A percentile compares a stretch with the other conserved stretches of the same genome.
phyloP scores from a whole-genome alignment of 2,113 vertebrate genomes.

The Myrmophylax atrothorax region DNA sequence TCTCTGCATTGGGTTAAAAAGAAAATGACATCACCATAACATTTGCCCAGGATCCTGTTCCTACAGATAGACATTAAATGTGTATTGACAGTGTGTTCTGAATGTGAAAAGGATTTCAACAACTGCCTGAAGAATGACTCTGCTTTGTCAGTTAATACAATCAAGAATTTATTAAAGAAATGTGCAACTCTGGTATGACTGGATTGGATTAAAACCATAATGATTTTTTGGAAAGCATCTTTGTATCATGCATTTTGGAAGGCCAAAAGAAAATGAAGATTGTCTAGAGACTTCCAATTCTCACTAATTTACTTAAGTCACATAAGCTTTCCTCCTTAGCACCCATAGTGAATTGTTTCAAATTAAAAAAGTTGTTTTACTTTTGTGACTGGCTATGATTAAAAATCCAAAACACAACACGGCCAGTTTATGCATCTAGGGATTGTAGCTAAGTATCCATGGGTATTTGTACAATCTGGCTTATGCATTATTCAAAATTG shows the following conservation, averaged over 20 bases:
- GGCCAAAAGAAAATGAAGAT: conserved; percentile 50
- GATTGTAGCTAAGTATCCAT: not conserved
- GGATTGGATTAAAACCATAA: conserved; percentile 66
- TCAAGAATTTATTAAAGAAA: conserved; percentile 71
- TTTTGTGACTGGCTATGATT: not conserved
- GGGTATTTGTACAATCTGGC: not conserved
- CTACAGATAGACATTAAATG: not conserved
- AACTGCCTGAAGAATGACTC: conserved; percentile 39
- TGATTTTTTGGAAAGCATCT: conserved; percentile 21
- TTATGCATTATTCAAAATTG: not conserved
- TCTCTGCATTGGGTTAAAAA: not conserved
- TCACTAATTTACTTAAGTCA: conserved; percentile 41
- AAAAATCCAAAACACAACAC: not conserved
- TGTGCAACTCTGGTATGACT: conserved; percentile 40
- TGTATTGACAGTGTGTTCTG: not conserved
- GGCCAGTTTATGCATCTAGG: not conserved
- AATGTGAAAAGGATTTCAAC: conserved; percentile 31
- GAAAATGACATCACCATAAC: not conserved
- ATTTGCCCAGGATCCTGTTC: not conserved
- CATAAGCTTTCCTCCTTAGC: conserved; percentile 19
- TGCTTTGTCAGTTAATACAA: conserved; percentile 59
- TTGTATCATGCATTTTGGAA: conserved; percentile 22
- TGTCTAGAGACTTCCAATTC: conserved; percentile 51
- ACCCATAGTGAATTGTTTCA: conserved; percentile 26
- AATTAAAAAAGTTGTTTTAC: conserved; percentile 32